A percentile compares a stretch with the other conserved stretches of the same genome.
Evolutionary conservation across 1,140 invertebrate genomes (phyloP).

Genomic region (Diprion similis): DNA sequence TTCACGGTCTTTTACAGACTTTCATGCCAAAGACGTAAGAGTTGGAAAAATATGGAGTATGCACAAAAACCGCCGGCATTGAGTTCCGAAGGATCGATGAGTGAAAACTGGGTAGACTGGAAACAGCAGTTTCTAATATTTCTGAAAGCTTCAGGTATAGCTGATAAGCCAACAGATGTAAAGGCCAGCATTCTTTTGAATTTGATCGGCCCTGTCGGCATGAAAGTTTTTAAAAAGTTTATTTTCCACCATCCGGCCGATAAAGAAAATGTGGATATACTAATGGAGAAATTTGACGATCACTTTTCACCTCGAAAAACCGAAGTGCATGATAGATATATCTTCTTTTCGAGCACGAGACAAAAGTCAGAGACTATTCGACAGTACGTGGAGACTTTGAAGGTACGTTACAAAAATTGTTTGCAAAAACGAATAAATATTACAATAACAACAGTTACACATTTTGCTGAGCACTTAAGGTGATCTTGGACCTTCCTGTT

Average conservation of each 20-base stretch:
- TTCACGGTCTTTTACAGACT: too few species aligned
- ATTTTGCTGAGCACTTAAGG: not conserved
- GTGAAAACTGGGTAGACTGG: slow-evolving; percentile 35
- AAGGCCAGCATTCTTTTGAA: slow-evolving; percentile 30
- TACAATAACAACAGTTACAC: too few species aligned
- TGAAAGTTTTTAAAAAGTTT: slow-evolving; percentile 24
- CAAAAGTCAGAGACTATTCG: slow-evolving; percentile 27
- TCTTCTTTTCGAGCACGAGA: slow-evolving; percentile 31
- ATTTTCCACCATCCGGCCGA: slow-evolving; percentile 18
- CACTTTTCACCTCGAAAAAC: slow-evolving; percentile 29
- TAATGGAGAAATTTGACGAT: slow-evolving; percentile 32
- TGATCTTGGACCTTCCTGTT: not conserved
- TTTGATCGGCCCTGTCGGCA: slow-evolving; percentile 33
- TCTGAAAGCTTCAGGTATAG: slow-evolving; percentile 27
- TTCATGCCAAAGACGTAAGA: too few species aligned
- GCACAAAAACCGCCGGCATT: slow-evolving; percentile 27
- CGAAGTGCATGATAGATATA: slow-evolving; percentile 29
- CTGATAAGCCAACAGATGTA: slow-evolving; percentile 15
- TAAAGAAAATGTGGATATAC: slow-evolving; percentile 23
- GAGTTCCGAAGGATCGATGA: slow-evolving; percentile 13
- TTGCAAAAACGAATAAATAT: not conserved
- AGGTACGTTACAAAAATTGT: slow-evolving; percentile 18
- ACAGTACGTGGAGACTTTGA: slow-evolving; percentile 31
- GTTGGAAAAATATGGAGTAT: not conserved
- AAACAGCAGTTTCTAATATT: slow-evolving; percentile 33